Evolutionary conservation across 2,797 vertebrate genomes (phyloP).

Genomic region (Neostethus bicornis): DNA sequence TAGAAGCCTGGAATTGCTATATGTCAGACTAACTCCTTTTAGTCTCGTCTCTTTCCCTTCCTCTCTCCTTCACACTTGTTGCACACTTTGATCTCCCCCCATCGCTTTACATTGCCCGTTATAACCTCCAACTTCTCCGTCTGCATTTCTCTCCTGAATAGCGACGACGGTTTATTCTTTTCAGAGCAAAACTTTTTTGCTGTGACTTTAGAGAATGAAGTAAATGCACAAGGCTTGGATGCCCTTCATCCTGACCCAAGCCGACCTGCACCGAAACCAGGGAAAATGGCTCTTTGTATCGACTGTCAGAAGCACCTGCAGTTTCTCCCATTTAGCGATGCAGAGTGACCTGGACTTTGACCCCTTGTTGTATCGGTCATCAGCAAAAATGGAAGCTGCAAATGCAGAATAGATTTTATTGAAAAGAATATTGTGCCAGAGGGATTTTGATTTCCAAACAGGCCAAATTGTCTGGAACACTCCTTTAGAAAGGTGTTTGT

Average conservation of each 20-base stretch:
- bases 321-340: conserved; percentile 50
- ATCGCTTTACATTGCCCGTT: conserved; percentile 53
- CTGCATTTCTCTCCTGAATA: conserved; percentile 53
- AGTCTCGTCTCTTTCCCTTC: conserved; percentile 46
- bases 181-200: conserved; percentile 21
- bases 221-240: conserved; percentile 5
- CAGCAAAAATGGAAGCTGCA: conserved; percentile 31
- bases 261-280: conserved; percentile 20
- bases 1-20: conserved; percentile 48
- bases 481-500: conserved; percentile 44
- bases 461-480: conserved; percentile 56
- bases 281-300: conserved; percentile 63
- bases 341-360: conserved; percentile 59
- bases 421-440: conserved; percentile 37
- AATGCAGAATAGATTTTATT: conserved; percentile 58
- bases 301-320: conserved; percentile 50
- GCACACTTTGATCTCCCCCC: conserved; percentile 45
- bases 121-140: conserved; percentile 61
- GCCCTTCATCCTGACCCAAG: conserved; percentile 16
- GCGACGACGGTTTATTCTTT: conserved; percentile 56
- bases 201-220: conserved; percentile 28
- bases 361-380: conserved; percentile 34
- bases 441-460: conserved; percentile 48
- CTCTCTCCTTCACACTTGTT: conserved; percentile 17
- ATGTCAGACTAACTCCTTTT: conserved; percentile 67